These are phyloP conservation scores for Microdon myrmicae DNA, from an alignment of 2,888 invertebrate genomes.

Conservation along the genomic window DNA sequence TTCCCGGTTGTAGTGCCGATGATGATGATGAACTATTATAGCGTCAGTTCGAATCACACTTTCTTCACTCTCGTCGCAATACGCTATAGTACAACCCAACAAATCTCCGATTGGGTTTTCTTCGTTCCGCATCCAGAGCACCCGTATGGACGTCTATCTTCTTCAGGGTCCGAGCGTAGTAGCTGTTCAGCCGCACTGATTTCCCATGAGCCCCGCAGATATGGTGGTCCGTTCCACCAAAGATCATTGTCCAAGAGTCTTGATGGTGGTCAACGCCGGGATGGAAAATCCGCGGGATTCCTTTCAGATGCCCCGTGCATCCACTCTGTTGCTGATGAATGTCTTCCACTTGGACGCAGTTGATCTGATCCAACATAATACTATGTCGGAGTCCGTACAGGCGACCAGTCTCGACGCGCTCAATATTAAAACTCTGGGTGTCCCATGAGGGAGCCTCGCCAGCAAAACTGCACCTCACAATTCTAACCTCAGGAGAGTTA, in stretches of 20 bases:
- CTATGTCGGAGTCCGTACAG: conserved; percentile 44
- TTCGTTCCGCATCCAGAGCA: no score
- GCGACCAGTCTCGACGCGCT: conserved; percentile 6
- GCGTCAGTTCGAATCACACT: no score
- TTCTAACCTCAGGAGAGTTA: conserved; percentile 36
- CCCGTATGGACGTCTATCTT: no score
- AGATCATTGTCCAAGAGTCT: background rate
- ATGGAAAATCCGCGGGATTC: conserved; percentile 45
- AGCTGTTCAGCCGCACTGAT: no score
- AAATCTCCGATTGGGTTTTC: no score
- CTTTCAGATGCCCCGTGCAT: conserved; percentile 26
- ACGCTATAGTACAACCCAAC: no score
- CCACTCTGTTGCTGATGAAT: conserved; percentile 46
- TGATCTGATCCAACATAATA: conserved; percentile 28
- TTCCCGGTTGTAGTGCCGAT: no score
- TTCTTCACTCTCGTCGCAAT: no score
- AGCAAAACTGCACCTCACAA: conserved; percentile 35
- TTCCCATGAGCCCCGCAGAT: no score
- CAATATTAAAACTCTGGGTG: background rate
- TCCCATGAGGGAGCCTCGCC: conserved; percentile 13
- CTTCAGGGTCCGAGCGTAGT: no score
- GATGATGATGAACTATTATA: no score
- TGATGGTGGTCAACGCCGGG: conserved; percentile 12
- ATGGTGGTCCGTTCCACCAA: conserved; percentile 7
- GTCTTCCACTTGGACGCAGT: conserved; percentile 24